phyloP scores from a whole-genome alignment of 2,888 invertebrate species.

The Dendrolimus pini region DNA sequence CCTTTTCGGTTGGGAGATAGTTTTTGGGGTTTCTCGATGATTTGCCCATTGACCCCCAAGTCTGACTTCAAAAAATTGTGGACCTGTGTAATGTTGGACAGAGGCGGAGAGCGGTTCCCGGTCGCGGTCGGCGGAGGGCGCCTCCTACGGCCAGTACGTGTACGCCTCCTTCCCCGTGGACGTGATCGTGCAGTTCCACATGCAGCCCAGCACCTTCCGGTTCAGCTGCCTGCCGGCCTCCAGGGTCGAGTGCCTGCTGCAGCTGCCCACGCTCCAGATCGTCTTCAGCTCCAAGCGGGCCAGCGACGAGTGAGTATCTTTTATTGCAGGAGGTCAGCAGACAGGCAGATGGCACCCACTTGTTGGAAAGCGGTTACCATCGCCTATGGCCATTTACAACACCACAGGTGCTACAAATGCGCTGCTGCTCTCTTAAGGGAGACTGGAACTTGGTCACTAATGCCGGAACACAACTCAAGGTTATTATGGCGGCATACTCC shows the following conservation, averaged over 20 bases:
- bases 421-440: no score
- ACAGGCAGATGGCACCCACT: background rate
- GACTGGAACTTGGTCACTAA: no score
- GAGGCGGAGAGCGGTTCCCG: conserved; percentile 50
- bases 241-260: conserved; percentile 95
- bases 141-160: conserved; percentile 85
- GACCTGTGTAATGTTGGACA: conserved; percentile 17
- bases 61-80: no score
- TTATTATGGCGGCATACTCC: no score
- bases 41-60: no score
- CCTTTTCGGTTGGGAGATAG: no score
- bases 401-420: no score
- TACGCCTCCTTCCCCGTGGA: conserved; percentile 98
- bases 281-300: conserved; percentile 96
- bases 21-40: no score
- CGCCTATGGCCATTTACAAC: no score
- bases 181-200: conserved; percentile 98
- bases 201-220: conserved; percentile 97
- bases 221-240: conserved; percentile 98
- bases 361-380: no score
- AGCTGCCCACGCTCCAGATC: conserved; percentile 96
- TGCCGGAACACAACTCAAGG: no score
- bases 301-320: conserved; percentile 80
- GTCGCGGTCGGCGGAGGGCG: conserved; percentile 51
- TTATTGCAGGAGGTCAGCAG: no score